Base-by-base conservation (phyloP, 1,140 invertebrate genomes). In the Anthonomus grandis region DNA sequence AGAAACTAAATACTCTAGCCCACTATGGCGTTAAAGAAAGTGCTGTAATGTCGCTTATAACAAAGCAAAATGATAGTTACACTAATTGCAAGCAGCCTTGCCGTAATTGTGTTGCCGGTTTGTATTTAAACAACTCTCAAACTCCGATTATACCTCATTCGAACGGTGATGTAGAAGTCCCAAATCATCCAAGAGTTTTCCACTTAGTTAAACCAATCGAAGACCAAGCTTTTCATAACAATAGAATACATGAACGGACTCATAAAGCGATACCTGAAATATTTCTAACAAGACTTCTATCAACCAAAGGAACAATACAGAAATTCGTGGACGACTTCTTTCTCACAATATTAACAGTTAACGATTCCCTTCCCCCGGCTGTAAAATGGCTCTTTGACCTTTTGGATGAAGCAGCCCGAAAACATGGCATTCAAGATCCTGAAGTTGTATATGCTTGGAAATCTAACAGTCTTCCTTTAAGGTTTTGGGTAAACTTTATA, bases 311-410 rank as follows among this genome's bases (percentile, higher is more conserved):
- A 15, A 97, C 93, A 5, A 87, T 97, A 42, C 93, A 97, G 72
- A 95, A 97, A 72, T 97, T 95, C 76, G 91, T 97, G 9, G 93
- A 96, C 69, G 93, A 96, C 73, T 96, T 97, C 73, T 89, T 95
- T 66, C 83, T 84, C 45, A 94, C 90, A 3, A 91, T 95, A 67
- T 74, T 95, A 31, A 91, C 89, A 6, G 90, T 90, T 4, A 93
- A 93, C 71, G 90, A 94, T 63, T 83, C 86, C n/a, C 71, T 95
- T 27, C 93, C 93, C 0, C 90, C 91, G 13, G 90, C 93, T 34
- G 86, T 97, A 0, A 97, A 97, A 74, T 97, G 93, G 92, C 74
- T 97, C 5, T 96, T 96, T 73, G 95, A 97, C 78, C 80, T 96
- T 17, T 80, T 97, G 46, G 95, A 97, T 73, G 90, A 95, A 57